phyloP scores from a whole-genome alignment of 2,888 invertebrate genomes.

The Acanthoscelides obtectus region DNA sequence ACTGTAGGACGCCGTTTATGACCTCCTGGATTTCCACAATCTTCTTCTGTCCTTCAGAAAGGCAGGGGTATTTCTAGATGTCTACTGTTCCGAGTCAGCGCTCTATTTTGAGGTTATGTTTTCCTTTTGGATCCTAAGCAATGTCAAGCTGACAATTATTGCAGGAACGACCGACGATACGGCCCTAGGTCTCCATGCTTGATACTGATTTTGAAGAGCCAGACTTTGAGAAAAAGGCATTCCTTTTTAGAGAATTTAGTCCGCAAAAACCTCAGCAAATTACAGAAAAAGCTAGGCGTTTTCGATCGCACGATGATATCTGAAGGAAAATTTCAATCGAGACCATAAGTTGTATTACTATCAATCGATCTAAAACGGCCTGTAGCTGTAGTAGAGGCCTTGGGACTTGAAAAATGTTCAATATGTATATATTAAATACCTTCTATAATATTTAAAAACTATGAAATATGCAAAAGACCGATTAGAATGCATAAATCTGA shows the following conservation, averaged over 20 bases:
- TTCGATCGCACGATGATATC: not conserved
- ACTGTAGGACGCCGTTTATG: too few species aligned
- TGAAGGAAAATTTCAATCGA: too few species aligned
- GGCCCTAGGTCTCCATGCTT: not conserved
- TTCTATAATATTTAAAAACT: not conserved
- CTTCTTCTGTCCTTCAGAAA: too few species aligned
- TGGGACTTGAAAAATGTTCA: not conserved
- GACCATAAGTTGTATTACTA: too few species aligned
- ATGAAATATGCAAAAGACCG: not conserved
- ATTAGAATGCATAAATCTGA: not conserved
- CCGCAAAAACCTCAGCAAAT: not conserved
- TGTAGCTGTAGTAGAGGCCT: not conserved
- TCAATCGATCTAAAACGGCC: not conserved
- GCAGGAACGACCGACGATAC: too few species aligned
- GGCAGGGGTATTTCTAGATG: too few species aligned
- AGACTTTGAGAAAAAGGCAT: not conserved
- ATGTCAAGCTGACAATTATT: too few species aligned
- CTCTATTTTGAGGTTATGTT: too few species aligned
- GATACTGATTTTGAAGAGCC: not conserved
- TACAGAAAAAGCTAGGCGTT: not conserved
- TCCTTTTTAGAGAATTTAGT: not conserved
- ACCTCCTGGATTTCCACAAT: too few species aligned
- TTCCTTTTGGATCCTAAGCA: too few species aligned
- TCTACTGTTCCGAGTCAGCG: too few species aligned
- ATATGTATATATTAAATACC: not conserved